Base-by-base conservation (phyloP, 2,113 vertebrate genomes). In the Heterocephalus glaber region DNA sequence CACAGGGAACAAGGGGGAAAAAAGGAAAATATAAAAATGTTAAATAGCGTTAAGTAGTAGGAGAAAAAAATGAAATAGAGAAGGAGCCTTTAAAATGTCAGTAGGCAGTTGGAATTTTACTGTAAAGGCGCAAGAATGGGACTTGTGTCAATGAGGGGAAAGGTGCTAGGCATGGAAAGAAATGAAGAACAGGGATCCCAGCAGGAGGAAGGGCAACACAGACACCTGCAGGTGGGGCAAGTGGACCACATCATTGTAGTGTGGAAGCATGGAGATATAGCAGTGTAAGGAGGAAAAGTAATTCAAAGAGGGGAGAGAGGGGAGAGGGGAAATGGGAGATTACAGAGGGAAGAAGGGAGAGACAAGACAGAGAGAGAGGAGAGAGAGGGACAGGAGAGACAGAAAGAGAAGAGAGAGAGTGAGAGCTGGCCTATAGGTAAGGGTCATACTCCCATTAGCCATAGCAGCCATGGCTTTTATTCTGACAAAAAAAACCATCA, bases 371-470 rank as follows among this genome's bases (percentile, higher is more conserved):
- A 22, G 19, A 60, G 58, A 60, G 58, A 22, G 9, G 58, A 60
- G 58, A 17, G 24, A 33, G 6, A 47, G 30, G n/a, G n/a, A n/a
- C n/a, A n/a, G n/a, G n/a, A 49, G 47, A 6, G 47, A 49, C 47
- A 60, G 58, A 22, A 11, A 60, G 58, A 60, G 58, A 22, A 49
- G 58, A 60, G 58, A 17, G 24, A 33, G 6, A 47, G 30, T 2
- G 58, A 66, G 17, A 60, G 58, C 58, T 22, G 58, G 58, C 58
- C 20, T 56, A 14, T 56, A 56, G 30, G 66, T 16, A 12, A 58
- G 26, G 22, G n/a, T 22, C 5, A 54, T 0, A 5, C 2, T 24
- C 0, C 13, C 0, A 0, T 20, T 28, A 35, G 54, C 47, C 28
- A 44, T 0, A 49, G 1, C 3, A 61, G 26, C 44, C 26, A 0